Percentiles rank a stretch among this genome's conserved stretches.
phyloP scores from a whole-genome alignment of 2,888 invertebrate species.

The Listrodromus nycthemerus region DNA sequence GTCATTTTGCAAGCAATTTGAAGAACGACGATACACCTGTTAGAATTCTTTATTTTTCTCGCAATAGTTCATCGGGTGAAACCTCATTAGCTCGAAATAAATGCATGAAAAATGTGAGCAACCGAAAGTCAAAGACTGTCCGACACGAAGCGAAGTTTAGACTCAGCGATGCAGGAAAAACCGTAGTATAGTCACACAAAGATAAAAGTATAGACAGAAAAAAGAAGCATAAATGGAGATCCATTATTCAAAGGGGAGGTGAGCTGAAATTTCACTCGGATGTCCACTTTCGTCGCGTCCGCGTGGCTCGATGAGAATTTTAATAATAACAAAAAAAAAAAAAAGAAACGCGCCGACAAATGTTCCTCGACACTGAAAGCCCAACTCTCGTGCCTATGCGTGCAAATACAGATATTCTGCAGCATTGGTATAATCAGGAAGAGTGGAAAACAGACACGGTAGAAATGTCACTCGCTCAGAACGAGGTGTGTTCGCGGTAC shows the following conservation, averaged over 20 bases:
- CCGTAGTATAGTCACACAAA: not conserved
- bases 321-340: slow-evolving; percentile 55
- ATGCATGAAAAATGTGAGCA: not conserved
- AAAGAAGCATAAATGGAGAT: slow-evolving; percentile 55
- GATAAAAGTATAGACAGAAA: slow-evolving; percentile 34
- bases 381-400: slow-evolving; percentile 5
- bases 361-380: slow-evolving; percentile 26
- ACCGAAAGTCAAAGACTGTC: not conserved
- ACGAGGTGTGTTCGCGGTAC: slow-evolving; percentile 30
- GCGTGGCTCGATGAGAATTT: slow-evolving; percentile 54
- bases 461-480: not conserved
- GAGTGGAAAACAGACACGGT: slow-evolving; percentile 2
- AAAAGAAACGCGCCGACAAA: slow-evolving; percentile 13
- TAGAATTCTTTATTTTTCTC: too few relatives aligned
- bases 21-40: too few relatives aligned
- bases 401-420: not conserved
- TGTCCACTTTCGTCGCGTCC: slow-evolving; percentile 55
- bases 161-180: slow-evolving; percentile 18
- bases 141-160: slow-evolving; percentile 14
- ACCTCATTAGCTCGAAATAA: not conserved
- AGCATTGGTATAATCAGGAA: not conserved
- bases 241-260: slow-evolving; percentile 58
- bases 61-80: too few relatives aligned
- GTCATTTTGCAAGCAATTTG: too few relatives aligned
- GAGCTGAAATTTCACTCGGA: slow-evolving; percentile 56